Evolutionary conservation across 1,140 invertebrate genomes (phyloP), one percentile per base, ranked within the genome.

Genomic region (Gonioctena quinquepunctata): DNA sequence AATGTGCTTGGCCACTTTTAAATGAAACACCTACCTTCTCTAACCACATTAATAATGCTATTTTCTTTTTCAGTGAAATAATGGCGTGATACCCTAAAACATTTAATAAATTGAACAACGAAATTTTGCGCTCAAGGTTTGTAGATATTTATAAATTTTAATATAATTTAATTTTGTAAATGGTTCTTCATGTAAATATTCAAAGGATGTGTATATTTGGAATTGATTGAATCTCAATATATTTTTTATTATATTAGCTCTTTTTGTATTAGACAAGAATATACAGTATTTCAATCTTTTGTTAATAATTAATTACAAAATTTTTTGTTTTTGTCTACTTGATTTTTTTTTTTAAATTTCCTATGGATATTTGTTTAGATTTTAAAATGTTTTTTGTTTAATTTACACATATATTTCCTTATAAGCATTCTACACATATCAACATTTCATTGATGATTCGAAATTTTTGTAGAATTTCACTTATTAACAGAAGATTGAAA

Each of bases 111-210:
- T 42, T 27, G 21, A 18, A 65, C 62, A 65, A 65, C 49, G 62
- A 65, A 60, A 22, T 50, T 65, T 22, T 18, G 18, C 23, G 62
- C 62, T 65, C 62, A 65, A 65, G 22, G 18, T 16, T 54, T 11
- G 13, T 42, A 42, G 16, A n/a, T 42, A n/a, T 42, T 54, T 22
- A 54, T 54, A 16, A 22, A 54, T 54, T 50, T 50, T 50, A 18
- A 50, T 25, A 50, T 65, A 65, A 25, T 65, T 50, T 65, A 65
- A 60, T 65, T 65, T 65, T 65, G 62, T 65, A 65, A 65, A 65
- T 65, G 8, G 61, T 48, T 63, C 48, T 22, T 33, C 23, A 4
- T 65, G 60, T 62, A 62, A 62, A 62, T 62, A 62, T 28, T 48
- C 11, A 23, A 42, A 28, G 16, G 8, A 50, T 65, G 6, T 65